These are phyloP conservation scores for Ptychodera flava DNA, from an alignment of 35 echinoderm and acorn worm species.

Conservation along the genomic window DNA sequence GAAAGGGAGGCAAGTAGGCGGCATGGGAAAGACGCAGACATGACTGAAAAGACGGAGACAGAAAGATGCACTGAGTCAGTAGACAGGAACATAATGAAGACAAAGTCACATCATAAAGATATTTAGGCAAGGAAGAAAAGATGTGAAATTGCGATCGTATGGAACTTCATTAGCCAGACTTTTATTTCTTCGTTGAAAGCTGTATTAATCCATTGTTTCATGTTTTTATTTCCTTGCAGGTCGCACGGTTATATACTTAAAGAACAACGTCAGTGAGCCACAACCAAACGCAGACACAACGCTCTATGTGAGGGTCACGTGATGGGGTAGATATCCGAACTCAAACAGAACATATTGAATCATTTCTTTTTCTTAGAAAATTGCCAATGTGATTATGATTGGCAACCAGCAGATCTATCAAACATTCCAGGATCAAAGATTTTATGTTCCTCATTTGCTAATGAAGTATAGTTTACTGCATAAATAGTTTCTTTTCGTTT, in stretches of 20 bases:
- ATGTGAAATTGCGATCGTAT: not conserved
- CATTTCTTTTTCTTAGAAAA: too few species aligned
- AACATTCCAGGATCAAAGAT: too few species aligned
- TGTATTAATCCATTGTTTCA: not conserved
- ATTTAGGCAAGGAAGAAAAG: not conserved
- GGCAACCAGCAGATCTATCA: too few species aligned
- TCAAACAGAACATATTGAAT: too few species aligned
- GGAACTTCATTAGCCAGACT: not conserved
- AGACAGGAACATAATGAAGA: too few species aligned
- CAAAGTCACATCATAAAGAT: not conserved
- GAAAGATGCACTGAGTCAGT: too few species aligned
- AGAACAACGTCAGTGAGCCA: not conserved
- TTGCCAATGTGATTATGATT: too few species aligned
- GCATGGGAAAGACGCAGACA: not conserved
- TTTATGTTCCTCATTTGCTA: too few species aligned
- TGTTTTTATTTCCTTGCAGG: not conserved
- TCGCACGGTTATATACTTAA: not conserved
- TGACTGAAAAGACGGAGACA: not conserved
- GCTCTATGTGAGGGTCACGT: not conserved
- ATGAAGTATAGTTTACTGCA: too few species aligned
- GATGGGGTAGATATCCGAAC: too few species aligned
- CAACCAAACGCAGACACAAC: not conserved
- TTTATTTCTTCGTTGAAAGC: not conserved
- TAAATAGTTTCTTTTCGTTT: too few species aligned
- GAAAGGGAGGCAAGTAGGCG: not conserved